Percentiles rank a stretch among this genome's conserved stretches.
Conservation (phyloP, 2,888 invertebrate species). For the Kuschelorhynchus macadamiae region DNA sequence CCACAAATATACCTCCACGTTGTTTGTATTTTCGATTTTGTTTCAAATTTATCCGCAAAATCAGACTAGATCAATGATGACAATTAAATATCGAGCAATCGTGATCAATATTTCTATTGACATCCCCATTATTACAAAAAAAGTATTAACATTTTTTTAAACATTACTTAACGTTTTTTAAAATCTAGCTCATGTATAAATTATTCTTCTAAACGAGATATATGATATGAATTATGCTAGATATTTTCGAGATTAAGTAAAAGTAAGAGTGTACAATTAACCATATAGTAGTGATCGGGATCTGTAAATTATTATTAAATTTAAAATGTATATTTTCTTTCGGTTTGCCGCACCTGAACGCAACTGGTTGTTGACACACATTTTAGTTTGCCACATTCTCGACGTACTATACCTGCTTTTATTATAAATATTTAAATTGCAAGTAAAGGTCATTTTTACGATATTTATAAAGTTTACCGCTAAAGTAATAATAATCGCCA, state of each 20-base stretch:
- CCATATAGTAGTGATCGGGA: not conserved
- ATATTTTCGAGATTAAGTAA: not conserved
- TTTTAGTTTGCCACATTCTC: constrained; percentile 25
- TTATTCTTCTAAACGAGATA: too few species aligned
- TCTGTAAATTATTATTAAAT: constrained; percentile 4
- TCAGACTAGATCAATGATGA: too few species aligned
- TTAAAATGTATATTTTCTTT: constrained; percentile 4
- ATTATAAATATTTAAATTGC: constrained; percentile 27
- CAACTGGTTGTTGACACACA: constrained; percentile 28
- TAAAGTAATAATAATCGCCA: constrained; percentile 21
- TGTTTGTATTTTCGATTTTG: too few species aligned
- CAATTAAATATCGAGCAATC: too few species aligned
- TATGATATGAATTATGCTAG: too few species aligned
- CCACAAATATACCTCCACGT: too few species aligned
- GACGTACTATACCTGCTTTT: constrained; percentile 25
- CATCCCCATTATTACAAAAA: too few species aligned
- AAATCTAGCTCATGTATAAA: too few species aligned
- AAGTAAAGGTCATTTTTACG: constrained; percentile 29
- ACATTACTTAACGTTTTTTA: too few species aligned
- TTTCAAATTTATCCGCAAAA: too few species aligned
- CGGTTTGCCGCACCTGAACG: constrained; percentile 2
- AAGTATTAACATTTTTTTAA: too few species aligned
- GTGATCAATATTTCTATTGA: too few species aligned
- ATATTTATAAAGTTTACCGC: constrained; percentile 12
- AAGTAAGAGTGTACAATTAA: constrained; percentile 5